Evolutionary conservation across 2,888 invertebrate species (phyloP).

Genomic region (Caenorhabditis sp.): DNA sequence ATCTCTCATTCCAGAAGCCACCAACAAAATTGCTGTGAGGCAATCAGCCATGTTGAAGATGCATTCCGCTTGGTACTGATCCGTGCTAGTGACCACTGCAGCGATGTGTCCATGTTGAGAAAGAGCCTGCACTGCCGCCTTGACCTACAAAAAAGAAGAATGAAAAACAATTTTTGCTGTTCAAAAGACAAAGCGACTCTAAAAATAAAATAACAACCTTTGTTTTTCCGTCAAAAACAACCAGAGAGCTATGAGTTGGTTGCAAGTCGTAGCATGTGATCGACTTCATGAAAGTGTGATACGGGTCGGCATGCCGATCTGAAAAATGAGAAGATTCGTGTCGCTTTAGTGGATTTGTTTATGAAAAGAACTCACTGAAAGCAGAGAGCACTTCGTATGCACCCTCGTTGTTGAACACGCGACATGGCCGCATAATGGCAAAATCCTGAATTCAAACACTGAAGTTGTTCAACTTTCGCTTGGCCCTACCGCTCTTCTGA

Average conservation of each 20-base stretch:
- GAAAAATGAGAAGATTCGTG: slow-evolving; percentile 22
- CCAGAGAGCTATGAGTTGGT: slow-evolving; percentile 77
- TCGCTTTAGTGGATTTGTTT: background rate
- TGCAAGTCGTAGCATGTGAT: slow-evolving; percentile 80
- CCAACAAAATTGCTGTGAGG: slow-evolving; percentile 72
- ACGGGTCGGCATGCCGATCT: slow-evolving; percentile 76
- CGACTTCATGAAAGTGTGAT: slow-evolving; percentile 79
- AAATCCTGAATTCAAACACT: slow-evolving; percentile 73
- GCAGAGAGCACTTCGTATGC: slow-evolving; percentile 62
- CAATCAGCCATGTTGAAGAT: slow-evolving; percentile 77
- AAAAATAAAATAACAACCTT: slow-evolving; percentile 40
- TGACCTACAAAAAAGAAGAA: slow-evolving; percentile 63
- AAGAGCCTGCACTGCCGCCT: slow-evolving; percentile 75
- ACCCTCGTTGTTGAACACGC: slow-evolving; percentile 51
- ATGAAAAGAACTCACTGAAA: slow-evolving; percentile 29
- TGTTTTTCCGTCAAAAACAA: slow-evolving; percentile 76
- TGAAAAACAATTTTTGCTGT: background rate
- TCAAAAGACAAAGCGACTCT: background rate
- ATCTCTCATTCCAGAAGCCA: slow-evolving; percentile 68
- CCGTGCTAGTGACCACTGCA: slow-evolving; percentile 71
- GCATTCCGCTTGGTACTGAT: slow-evolving; percentile 52
- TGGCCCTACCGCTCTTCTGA: slow-evolving; percentile 74
- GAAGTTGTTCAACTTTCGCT: background rate
- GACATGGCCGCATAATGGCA: slow-evolving; percentile 77
- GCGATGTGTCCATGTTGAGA: slow-evolving; percentile 73